phyloP scores from a whole-genome alignment of 2,888 invertebrate species.

The Glyphotaelius pellucidus region DNA sequence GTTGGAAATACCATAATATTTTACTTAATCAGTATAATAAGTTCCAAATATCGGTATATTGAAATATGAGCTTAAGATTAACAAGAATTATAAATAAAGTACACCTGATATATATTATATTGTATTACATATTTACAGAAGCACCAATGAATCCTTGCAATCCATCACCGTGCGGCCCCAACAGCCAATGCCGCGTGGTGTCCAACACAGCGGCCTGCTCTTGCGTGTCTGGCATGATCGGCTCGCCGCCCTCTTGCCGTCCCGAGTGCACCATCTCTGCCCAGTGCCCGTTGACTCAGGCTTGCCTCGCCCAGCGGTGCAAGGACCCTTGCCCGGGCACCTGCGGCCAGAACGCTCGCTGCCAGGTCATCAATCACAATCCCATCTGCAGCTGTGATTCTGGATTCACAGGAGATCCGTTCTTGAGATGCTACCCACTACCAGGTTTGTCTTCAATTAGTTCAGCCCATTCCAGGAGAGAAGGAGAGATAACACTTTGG shows the following conservation, averaged over 20 bases:
- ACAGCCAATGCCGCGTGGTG: slow-evolving; percentile 79
- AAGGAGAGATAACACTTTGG: neutral
- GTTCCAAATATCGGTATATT: too few relatives aligned
- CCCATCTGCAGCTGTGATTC: slow-evolving; percentile 82
- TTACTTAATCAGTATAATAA: neutral
- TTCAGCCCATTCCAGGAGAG: neutral
- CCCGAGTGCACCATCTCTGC: slow-evolving; percentile 83
- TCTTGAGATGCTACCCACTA: slow-evolving; percentile 79
- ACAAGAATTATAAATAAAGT: too few relatives aligned
- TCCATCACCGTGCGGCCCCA: slow-evolving; percentile 84
- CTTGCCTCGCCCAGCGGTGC: slow-evolving; percentile 82
- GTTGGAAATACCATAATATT: neutral
- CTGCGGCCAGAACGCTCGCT: slow-evolving; percentile 83
- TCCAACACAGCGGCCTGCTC: slow-evolving; percentile 79
- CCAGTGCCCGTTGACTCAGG: slow-evolving; percentile 81
- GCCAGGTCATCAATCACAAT: slow-evolving; percentile 84
- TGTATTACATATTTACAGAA: slow-evolving; percentile 14
- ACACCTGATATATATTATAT: too few relatives aligned
- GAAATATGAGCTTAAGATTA: too few relatives aligned
- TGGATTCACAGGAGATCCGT: slow-evolving; percentile 81
- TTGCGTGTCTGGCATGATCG: slow-evolving; percentile 79
- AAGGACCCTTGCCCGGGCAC: slow-evolving; percentile 83
- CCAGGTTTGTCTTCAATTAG: slow-evolving; percentile 74
- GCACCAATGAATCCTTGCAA: slow-evolving; percentile 75
- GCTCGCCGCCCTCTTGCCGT: slow-evolving; percentile 81